Evolutionary conservation across 64 coral and sea anemone species (phyloP), one percentile per base, ranked within the genome.

Genomic region (Dendronephthya gigantea): DNA sequence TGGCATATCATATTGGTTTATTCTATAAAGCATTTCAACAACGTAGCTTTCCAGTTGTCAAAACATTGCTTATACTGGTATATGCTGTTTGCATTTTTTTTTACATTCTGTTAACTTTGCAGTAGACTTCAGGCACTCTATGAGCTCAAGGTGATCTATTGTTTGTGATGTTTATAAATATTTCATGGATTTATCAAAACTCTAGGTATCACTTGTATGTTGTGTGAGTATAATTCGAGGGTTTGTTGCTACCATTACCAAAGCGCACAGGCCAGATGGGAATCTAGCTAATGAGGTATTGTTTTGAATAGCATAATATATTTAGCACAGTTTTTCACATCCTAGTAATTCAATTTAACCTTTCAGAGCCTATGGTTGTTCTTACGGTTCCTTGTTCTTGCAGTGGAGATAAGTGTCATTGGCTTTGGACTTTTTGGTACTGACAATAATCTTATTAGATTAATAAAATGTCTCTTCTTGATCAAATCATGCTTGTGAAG

Each of bases 351-450:
- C n/a, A n/a, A 9, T 79, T 39, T 35, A 19, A 36, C 72, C 0
- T 79, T 79, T 79, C 17, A 79, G 72, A 39, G 30, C 32, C 37
- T 79, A 29, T 79, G 72, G 72, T 29, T 79, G 9, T 79, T 79
- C 15, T 19, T 79, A 34, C 72, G 72, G 19, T 79, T 79, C 37
- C 72, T 79, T 34, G 30, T 79, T 12, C 72, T 79, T 9, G 72
- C 72, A 16, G 72, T 79, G n/a, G 72, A 79, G 36, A 79, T 79
- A 19, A 79, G 72, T 34, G 72, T 79, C 10, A 79, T 79, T 79
- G 72, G 72, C 4, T 79, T 79, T 79, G 72, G 72, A 34, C 72
- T 79, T 8, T 79, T 79, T 79, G 72, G 72, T 79, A 79, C 10
- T 4, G 72, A 36, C 19, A 62, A 62, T n/a, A 7, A 62, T 7